These are phyloP conservation scores for Perizoma flavofasciatum DNA, from an alignment of 2,888 invertebrate genomes.

Conservation along the genomic window DNA sequence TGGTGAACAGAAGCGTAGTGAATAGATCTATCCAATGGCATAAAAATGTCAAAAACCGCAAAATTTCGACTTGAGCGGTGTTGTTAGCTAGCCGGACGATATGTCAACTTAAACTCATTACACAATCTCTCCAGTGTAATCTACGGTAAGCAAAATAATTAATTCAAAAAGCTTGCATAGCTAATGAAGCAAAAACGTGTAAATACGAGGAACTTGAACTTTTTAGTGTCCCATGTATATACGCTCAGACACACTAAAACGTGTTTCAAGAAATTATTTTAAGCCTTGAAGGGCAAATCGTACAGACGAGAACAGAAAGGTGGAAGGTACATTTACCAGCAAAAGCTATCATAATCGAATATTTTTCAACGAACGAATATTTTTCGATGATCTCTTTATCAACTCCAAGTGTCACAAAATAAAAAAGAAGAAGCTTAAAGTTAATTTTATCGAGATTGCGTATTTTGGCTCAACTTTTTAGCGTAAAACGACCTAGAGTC, in stretches of 20 bases:
- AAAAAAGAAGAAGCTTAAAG: no score
- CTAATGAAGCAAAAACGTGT: constrained; percentile 34
- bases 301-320: constrained; percentile 36
- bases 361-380: no score
- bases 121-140: constrained; percentile 20
- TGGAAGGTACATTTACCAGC: constrained; percentile 40
- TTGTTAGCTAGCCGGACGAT: no score
- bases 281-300: constrained; percentile 39
- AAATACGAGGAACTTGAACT: constrained; percentile 34
- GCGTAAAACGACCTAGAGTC: not conserved
- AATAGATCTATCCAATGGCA: no score
- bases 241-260: constrained; percentile 38
- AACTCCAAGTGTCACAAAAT: no score
- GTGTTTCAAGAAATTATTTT: constrained; percentile 40
- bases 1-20: no score
- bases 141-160: constrained; percentile 27
- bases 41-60: no score
- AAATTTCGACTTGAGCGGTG: no score
- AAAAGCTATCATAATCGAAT: constrained; percentile 45
- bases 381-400: no score
- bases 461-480: no score
- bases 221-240: constrained; percentile 30
- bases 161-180: constrained; percentile 36
- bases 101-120: constrained; percentile 33
- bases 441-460: no score